These are phyloP conservation scores for Varanus komodoensis DNA, from an alignment of 2,113 vertebrate genomes.

Conservation along the genomic window DNA sequence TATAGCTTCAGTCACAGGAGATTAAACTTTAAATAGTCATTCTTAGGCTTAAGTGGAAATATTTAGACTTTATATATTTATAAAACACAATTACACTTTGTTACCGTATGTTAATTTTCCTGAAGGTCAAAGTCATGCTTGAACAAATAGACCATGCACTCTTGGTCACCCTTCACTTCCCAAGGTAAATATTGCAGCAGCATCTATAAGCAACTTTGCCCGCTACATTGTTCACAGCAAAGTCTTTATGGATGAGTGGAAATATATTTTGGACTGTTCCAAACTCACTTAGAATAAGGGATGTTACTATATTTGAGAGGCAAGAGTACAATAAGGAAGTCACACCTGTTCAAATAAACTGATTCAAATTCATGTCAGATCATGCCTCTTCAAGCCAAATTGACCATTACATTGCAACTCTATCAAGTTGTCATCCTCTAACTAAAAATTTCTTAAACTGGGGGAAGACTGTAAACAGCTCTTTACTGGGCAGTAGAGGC, in stretches of 20 bases:
- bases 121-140: not conserved
- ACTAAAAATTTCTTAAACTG: not conserved
- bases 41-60: not conserved
- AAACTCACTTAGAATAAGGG: not conserved
- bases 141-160: not conserved
- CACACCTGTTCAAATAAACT: not conserved
- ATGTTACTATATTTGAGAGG: not conserved
- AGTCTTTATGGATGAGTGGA: not conserved
- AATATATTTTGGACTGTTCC: not conserved
- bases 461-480: not conserved
- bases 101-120: not conserved
- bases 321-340: not conserved
- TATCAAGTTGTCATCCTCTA: not conserved
- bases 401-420: not conserved
- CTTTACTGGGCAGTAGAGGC: not conserved
- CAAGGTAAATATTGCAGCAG: not conserved
- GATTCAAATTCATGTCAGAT: not conserved
- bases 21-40: constrained; percentile 15
- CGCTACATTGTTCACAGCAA: not conserved
- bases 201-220: not conserved
- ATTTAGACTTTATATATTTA: not conserved
- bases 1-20: not conserved
- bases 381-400: not conserved
- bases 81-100: not conserved
- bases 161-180: not conserved